Evolutionary conservation across 2,113 vertebrate genomes (phyloP).

Genomic region (Halichoerus grypus): DNA sequence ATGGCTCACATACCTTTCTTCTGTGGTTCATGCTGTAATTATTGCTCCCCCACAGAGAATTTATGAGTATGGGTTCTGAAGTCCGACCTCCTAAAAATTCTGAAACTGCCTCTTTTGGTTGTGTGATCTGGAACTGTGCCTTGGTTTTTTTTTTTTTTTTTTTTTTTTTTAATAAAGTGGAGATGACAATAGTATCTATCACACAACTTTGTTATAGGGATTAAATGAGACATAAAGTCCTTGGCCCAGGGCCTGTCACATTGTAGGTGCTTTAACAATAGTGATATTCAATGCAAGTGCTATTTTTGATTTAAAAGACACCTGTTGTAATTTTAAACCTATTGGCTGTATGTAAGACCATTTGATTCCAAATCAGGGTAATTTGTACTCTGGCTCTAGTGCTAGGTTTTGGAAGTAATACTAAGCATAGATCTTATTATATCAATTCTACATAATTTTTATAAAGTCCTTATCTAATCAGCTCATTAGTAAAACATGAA

Average conservation of each 20-base stretch:
- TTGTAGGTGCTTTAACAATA: not conserved
- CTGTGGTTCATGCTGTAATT: not conserved
- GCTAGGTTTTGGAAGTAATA: not conserved
- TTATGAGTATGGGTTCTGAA: not conserved
- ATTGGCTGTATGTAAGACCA: not conserved
- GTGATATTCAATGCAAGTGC: not conserved
- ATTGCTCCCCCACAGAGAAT: not conserved
- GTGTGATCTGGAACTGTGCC: not conserved
- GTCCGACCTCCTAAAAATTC: not conserved
- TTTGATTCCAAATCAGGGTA: not conserved
- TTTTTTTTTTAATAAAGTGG: not conserved
- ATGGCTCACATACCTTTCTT: not conserved
- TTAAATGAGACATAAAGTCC: not conserved
- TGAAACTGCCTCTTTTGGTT: not conserved
- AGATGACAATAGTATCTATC: not conserved
- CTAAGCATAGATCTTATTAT: not conserved
- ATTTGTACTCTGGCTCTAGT: not conserved
- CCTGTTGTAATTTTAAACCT: not conserved
- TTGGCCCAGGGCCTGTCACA: not conserved
- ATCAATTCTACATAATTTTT: not conserved
- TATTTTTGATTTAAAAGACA: not conserved
- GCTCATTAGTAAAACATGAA: not conserved
- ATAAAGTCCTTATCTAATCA: conserved; percentile 12
- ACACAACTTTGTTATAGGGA: not conserved
- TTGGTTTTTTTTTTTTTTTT: not conserved